Evolutionary conservation across 2,797 vertebrate species (phyloP), one percentile per base, ranked within the genome.

Genomic region (Mus spretus): DNA sequence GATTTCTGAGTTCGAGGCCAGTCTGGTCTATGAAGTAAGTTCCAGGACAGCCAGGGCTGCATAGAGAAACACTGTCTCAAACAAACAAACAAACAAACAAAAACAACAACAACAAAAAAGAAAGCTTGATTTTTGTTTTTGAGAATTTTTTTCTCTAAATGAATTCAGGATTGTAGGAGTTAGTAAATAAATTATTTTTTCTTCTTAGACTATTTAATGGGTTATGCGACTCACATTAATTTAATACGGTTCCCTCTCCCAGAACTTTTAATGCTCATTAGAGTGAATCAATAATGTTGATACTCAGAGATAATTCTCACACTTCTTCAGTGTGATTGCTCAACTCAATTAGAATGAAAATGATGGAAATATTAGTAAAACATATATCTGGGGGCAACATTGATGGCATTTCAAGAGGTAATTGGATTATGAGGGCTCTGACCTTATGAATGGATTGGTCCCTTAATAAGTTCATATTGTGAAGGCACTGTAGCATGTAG

Each of bases 181-280:
- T 53, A 31, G 75, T 87, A 67, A 82, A 28, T 92, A 72, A 93
- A 12, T 28, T 19, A n/a, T 22, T 90, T n/a, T 70, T n/a, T 88
- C 53, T 28, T 91, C 53, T 37, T 40, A 65, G 82, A 92, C 26
- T 74, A 37, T 17, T 37, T 40, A 37, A 34, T 40, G 11, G 17
- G 22, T 26, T 47, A 82, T 31, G 57, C 9, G 31, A 84, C 91
- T 15, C 31, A 57, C 79, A 40, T 40, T 90, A 47, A 87, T 55
- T 74, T 80, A 80, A 44, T 0, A 77, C n/a, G 40, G 47, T 22
- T 88, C 14, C 26, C 13, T 70, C 17, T 57, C 9, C 3, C 28
- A 92, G 55, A 80, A 83, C 74, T 72, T n/a, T 75, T 15, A 85
- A 70, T 94, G 28, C 37, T 91, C 17, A 85, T 50, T 77, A 26